A percentile compares a stretch with the other conserved stretches of the same genome.
Conservation (phyloP, 2,113 vertebrate species). For the Tyto alba region DNA sequence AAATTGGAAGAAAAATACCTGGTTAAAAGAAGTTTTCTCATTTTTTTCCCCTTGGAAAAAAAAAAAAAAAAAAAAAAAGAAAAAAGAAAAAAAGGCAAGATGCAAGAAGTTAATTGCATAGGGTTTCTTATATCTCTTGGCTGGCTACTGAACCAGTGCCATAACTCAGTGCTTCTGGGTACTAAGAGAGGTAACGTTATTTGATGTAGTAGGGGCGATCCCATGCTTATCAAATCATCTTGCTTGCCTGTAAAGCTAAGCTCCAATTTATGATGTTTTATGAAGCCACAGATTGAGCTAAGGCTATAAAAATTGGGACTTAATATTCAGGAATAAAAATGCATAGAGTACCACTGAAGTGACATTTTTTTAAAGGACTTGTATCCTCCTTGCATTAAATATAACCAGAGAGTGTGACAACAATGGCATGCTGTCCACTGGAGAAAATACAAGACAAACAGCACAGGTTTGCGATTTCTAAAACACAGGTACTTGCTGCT, state of each 20-base stretch:
- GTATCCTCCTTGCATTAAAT: background rate
- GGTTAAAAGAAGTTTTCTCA: background rate
- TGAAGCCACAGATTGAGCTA: conserved; percentile 42
- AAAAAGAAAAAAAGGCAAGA: background rate
- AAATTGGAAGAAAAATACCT: conserved; percentile 29
- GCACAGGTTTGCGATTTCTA: background rate
- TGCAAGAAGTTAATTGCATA: conserved; percentile 11
- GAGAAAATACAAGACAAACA: background rate
- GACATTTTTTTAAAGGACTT: background rate
- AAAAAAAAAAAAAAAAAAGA: no score
- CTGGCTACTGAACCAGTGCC: background rate
- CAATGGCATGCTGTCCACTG: background rate
- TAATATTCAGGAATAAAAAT: conserved; percentile 60
- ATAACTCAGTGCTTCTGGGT: background rate
- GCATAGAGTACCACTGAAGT: background rate
- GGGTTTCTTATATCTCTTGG: background rate
- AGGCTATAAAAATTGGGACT: conserved; percentile 53
- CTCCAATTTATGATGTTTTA: conserved; percentile 48
- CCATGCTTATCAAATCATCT: conserved; percentile 45
- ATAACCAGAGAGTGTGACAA: background rate
- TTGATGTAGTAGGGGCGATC: conserved; percentile 49
- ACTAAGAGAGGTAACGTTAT: background rate
- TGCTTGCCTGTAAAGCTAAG: conserved; percentile 26
- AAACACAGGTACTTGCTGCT: background rate
- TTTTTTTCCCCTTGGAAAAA: background rate